Conservation (phyloP, 2,888 invertebrate species). For the Drosophila picticornis region DNA sequence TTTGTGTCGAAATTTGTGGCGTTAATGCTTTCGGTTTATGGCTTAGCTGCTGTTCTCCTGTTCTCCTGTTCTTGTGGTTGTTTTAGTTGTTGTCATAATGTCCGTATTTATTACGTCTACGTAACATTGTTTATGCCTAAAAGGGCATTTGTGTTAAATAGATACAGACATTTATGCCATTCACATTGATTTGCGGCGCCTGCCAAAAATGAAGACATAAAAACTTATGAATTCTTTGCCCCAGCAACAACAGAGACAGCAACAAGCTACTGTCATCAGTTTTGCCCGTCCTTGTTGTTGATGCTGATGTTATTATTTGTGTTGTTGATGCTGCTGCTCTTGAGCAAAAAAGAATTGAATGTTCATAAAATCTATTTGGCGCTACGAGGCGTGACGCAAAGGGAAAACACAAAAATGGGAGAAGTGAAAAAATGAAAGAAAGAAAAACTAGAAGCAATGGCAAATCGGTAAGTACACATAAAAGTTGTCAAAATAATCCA, state of each 20-base stretch:
- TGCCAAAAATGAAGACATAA: constrained; percentile 67
- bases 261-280: constrained; percentile 45
- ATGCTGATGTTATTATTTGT: not conserved
- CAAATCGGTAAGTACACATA: not conserved
- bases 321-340: not conserved
- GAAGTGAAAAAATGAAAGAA: not conserved
- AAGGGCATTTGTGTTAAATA: constrained; percentile 51
- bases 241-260: constrained; percentile 12
- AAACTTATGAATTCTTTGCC: constrained; percentile 50
- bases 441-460: not conserved
- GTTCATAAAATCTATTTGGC: constrained; percentile 15
- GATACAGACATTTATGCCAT: constrained; percentile 57
- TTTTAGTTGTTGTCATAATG: constrained; percentile 48
- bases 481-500: not conserved
- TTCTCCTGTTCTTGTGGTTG: constrained; percentile 30
- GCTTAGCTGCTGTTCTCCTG: constrained; percentile 26
- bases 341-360: constrained; percentile 9
- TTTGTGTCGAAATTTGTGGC: constrained; percentile 74
- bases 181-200: constrained; percentile 60
- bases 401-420: not conserved
- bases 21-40: constrained; percentile 71
- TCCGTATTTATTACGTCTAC: constrained; percentile 69
- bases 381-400: constrained; percentile 8
- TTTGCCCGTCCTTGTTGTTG: not conserved
- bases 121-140: constrained; percentile 45